Conservation (phyloP, 2,113 vertebrate species). For the Dunckerocampus dactyliophorus region DNA sequence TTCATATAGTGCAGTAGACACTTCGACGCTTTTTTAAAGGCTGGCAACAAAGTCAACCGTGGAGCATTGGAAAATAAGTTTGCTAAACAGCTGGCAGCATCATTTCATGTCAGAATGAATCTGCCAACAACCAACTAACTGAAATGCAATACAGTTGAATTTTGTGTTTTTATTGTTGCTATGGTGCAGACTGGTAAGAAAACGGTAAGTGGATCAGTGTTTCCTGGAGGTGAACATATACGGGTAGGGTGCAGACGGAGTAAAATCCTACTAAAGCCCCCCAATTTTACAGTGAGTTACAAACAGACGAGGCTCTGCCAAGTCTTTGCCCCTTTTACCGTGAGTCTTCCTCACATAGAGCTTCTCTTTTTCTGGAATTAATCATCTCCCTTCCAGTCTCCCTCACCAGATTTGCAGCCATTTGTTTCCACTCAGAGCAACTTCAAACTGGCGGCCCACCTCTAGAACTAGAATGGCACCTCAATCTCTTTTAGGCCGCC, state of each 20-base stretch:
- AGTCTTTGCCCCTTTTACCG: constrained; percentile 51
- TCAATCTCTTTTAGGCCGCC: constrained; percentile 38
- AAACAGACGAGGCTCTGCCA: constrained; percentile 67
- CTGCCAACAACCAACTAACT: neutral
- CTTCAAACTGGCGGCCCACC: constrained; percentile 48
- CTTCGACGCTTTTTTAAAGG: neutral
- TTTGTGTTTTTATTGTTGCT: neutral
- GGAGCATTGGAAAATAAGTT: neutral
- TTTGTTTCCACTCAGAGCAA: constrained; percentile 64
- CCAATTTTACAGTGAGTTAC: constrained; percentile 77
- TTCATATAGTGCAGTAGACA: neutral
- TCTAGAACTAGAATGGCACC: constrained; percentile 24
- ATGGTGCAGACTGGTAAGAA: neutral
- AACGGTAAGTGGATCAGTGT: constrained; percentile 21
- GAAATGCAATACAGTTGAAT: neutral
- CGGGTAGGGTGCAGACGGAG: constrained; percentile 41
- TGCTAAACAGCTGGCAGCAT: constrained; percentile 14
- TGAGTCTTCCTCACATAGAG: constrained; percentile 36
- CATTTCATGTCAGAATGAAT: neutral
- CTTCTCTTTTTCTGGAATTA: constrained; percentile 61
- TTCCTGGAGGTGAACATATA: constrained; percentile 48
- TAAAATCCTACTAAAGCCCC: constrained; percentile 65
- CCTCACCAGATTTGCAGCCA: constrained; percentile 47
- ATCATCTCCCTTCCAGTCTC: constrained; percentile 66
- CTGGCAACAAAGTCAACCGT: neutral